Conservation (phyloP, 2,113 vertebrate species). For the Notechis scutatus region DNA sequence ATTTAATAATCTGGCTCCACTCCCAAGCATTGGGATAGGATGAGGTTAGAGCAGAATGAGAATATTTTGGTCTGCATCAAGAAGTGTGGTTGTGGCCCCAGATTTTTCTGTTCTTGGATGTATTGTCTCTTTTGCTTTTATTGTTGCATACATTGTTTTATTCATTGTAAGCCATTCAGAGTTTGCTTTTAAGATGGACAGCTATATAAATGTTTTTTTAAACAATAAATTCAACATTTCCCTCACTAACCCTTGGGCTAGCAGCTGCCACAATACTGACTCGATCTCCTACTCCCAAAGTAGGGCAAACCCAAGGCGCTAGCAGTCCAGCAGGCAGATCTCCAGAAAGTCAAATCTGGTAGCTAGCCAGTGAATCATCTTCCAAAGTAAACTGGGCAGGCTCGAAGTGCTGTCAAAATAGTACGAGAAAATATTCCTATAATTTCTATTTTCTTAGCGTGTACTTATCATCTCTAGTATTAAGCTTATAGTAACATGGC, state of each 20-base stretch:
- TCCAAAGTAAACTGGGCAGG: background rate
- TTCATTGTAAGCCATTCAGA: background rate
- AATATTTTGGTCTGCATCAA: background rate
- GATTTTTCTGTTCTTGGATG: background rate
- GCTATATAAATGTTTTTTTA: background rate
- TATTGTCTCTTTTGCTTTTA: background rate
- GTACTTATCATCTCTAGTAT: background rate
- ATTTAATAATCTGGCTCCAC: background rate
- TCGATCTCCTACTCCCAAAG: background rate
- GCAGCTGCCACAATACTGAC: background rate
- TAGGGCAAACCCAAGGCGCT: background rate
- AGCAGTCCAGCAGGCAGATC: background rate
- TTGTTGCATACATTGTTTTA: background rate
- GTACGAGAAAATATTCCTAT: background rate
- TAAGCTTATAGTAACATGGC: background rate
- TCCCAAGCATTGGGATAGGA: background rate
- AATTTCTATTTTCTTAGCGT: slow-evolving; percentile 15
- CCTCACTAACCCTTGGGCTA: background rate
- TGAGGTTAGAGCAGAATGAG: background rate
- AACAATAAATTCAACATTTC: background rate
- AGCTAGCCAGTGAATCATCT: background rate
- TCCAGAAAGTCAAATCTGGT: background rate
- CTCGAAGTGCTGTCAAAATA: background rate
- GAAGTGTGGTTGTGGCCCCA: background rate
- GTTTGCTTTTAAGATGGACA: background rate